Conservation (phyloP, 2,888 invertebrate genomes). For the Tenthredo mesomela region DNA sequence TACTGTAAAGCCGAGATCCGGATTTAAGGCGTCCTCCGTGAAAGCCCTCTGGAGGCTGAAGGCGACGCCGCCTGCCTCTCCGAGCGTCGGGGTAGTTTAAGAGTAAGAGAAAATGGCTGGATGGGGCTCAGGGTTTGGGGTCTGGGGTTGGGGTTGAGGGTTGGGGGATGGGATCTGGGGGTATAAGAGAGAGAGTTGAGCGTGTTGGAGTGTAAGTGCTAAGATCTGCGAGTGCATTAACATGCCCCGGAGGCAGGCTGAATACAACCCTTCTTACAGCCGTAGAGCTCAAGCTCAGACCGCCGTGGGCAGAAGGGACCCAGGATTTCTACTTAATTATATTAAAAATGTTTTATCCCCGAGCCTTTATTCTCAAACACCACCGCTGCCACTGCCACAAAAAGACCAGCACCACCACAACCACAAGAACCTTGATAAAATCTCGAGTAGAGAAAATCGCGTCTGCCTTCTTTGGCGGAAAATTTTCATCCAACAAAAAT, state of each 20-base stretch:
- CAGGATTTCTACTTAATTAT: slow-evolving; percentile 77
- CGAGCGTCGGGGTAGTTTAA: slow-evolving; percentile 69
- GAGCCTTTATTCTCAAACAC: slow-evolving; percentile 53
- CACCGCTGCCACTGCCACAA: neutral
- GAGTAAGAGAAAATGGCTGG: slow-evolving; percentile 76
- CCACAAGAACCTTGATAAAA: slow-evolving; percentile 25
- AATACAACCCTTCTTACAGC: slow-evolving; percentile 78
- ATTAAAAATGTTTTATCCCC: slow-evolving; percentile 75
- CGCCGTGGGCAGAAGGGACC: slow-evolving; percentile 66
- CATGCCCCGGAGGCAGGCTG: slow-evolving; percentile 76
- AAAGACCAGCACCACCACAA: neutral
- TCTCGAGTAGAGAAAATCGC: slow-evolving; percentile 9
- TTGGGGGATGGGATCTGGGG: slow-evolving; percentile 46
- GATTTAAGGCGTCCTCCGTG: slow-evolving; percentile 77
- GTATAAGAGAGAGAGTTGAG: slow-evolving; percentile 61
- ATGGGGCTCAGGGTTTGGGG: slow-evolving; percentile 56
- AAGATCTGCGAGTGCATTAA: slow-evolving; percentile 78
- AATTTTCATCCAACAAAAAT: neutral
- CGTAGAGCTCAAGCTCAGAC: slow-evolving; percentile 69
- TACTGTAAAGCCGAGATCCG: slow-evolving; percentile 70
- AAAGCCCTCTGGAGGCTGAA: slow-evolving; percentile 75
- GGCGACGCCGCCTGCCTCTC: slow-evolving; percentile 64
- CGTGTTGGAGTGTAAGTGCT: slow-evolving; percentile 78
- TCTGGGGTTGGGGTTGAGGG: slow-evolving; percentile 53
- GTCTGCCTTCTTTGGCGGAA: neutral